Conservation (phyloP, 2,888 invertebrate genomes). For the Orthosia cruda region DNA sequence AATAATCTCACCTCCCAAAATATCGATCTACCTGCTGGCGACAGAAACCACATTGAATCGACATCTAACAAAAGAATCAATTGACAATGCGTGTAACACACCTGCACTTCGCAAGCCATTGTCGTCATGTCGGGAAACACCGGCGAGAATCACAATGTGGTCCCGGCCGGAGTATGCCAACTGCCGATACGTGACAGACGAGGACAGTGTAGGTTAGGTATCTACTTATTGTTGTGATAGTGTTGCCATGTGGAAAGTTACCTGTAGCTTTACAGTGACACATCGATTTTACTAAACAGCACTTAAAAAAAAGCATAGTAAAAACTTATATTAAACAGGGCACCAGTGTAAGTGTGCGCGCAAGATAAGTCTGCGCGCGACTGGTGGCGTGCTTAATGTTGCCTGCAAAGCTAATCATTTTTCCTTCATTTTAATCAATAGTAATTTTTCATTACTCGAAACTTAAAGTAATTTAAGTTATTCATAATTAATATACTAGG, state of each 20-base stretch:
- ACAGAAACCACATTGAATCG: background rate
- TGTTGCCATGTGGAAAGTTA: background rate
- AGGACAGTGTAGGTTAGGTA: background rate
- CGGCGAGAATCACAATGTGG: conserved; percentile 45
- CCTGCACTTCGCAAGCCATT: conserved; percentile 35
- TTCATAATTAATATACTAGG: too few relatives aligned
- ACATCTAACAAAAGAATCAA: conserved; percentile 40
- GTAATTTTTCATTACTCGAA: too few relatives aligned
- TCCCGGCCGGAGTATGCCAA: conserved; percentile 9
- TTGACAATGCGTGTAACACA: conserved; percentile 41
- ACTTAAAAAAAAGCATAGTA: too few relatives aligned
- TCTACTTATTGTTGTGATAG: background rate
- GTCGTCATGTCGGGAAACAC: conserved; percentile 38
- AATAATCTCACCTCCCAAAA: background rate
- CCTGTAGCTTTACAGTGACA: too few relatives aligned
- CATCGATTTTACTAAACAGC: too few relatives aligned
- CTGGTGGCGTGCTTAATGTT: too few relatives aligned
- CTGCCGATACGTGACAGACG: background rate
- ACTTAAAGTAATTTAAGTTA: too few relatives aligned
- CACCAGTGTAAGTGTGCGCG: too few relatives aligned
- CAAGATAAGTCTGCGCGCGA: too few relatives aligned
- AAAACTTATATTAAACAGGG: too few relatives aligned
- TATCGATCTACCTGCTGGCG: conserved; percentile 7
- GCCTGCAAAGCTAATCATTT: too few relatives aligned
- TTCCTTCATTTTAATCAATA: too few relatives aligned